phyloP scores from a whole-genome alignment of 2,888 invertebrate genomes.

The Dynastes grantii region DNA sequence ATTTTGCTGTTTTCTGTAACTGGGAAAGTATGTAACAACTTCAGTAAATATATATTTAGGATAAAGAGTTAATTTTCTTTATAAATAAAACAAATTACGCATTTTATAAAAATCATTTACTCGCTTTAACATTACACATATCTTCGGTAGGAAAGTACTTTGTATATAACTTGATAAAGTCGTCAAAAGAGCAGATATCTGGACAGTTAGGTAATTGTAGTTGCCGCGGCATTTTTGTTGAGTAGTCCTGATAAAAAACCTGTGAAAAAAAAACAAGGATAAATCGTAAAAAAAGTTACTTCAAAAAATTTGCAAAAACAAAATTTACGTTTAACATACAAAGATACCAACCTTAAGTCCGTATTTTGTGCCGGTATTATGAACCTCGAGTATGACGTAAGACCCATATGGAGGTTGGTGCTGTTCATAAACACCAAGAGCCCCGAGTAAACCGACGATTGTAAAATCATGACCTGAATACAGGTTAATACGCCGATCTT shows the following conservation, averaged over 20 bases:
- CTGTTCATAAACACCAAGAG: slow-evolving; percentile 69
- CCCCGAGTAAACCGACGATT: slow-evolving; percentile 69
- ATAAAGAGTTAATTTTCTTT: too few relatives aligned
- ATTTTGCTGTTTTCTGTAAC: too few relatives aligned
- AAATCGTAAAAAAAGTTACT: neutral
- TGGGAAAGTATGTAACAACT: too few relatives aligned
- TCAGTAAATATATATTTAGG: too few relatives aligned
- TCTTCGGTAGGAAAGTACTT: slow-evolving; percentile 45
- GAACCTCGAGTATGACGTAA: slow-evolving; percentile 61
- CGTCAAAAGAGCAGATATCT: slow-evolving; percentile 45
- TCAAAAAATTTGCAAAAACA: neutral
- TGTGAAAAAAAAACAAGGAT: slow-evolving; percentile 25
- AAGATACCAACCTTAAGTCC: slow-evolving; percentile 39
- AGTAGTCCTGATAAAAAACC: slow-evolving; percentile 48
- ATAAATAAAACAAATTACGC: slow-evolving; percentile 10
- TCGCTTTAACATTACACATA: slow-evolving; percentile 41
- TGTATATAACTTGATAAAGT: slow-evolving; percentile 36
- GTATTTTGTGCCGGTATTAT: slow-evolving; percentile 44
- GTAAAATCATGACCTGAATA: slow-evolving; percentile 74
- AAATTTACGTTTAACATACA: neutral
- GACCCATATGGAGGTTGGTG: slow-evolving; percentile 64
- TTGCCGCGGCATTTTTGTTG: slow-evolving; percentile 34
- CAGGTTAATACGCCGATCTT: slow-evolving; percentile 58
- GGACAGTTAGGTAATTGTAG: slow-evolving; percentile 41
- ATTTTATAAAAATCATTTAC: slow-evolving; percentile 11